These are phyloP conservation scores for Acanthosepion pharaonis DNA, from an alignment of 2,888 invertebrate species.

Conservation along the genomic window DNA sequence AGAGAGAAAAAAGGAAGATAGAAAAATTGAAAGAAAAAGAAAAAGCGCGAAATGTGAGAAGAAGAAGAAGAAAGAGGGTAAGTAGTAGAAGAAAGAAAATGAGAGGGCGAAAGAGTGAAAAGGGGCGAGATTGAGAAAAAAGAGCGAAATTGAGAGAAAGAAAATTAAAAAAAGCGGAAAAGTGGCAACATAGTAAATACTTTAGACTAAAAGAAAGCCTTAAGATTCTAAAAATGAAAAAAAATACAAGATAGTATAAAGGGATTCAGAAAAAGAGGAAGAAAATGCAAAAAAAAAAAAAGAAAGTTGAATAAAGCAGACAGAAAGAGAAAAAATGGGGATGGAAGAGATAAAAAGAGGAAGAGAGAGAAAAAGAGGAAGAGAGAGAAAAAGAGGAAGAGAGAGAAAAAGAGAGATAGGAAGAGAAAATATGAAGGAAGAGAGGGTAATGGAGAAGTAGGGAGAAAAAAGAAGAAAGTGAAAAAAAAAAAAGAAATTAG, in stretches of 20 bases:
- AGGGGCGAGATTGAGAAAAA: neutral
- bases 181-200: neutral
- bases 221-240: too few relatives aligned
- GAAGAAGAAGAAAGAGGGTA: conserved; percentile 39
- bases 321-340: too few relatives aligned
- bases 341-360: too few relatives aligned
- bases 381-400: too few relatives aligned
- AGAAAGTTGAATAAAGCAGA: too few relatives aligned
- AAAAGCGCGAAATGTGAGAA: neutral
- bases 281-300: too few relatives aligned
- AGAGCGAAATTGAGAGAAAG: neutral
- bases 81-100: conserved; percentile 43
- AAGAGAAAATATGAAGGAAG: neutral
- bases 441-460: neutral
- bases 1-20: neutral
- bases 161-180: neutral
- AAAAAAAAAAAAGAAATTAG: too few relatives aligned
- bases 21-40: neutral
- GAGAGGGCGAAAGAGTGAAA: conserved; percentile 39
- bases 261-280: too few relatives aligned
- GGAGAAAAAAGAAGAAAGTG: too few relatives aligned
- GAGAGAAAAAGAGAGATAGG: neutral
- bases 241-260: too few relatives aligned
- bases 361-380: too few relatives aligned
- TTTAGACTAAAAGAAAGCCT: too few relatives aligned